Base-by-base conservation (phyloP, 2,888 invertebrate genomes). In the Acanthacorydalis orientalis region DNA sequence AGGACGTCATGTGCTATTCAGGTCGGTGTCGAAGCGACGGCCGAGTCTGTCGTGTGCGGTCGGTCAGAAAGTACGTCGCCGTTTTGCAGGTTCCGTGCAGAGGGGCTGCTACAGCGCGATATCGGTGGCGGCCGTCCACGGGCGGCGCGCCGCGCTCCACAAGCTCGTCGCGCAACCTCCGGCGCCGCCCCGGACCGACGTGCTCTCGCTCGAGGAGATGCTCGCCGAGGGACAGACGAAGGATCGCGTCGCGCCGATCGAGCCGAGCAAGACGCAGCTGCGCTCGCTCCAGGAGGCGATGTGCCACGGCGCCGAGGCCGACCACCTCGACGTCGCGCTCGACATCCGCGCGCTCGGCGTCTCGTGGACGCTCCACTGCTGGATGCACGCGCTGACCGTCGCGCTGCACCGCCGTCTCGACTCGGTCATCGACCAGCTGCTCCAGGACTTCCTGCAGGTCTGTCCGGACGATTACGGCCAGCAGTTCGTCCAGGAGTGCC, bases 261-360 rank as follows among this genome's bases (percentile, higher is more conserved):
- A 69, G 49, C 73, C 87, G 59, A 86, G 78, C 55, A 90, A 90
- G 66, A 74, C 78, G 33, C 89, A 91, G 67, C 80, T 84, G 53
- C 81, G 88, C 56, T 81, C 85, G 40, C 69, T 91, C 49, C 89
- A 91, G 60, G 91, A 92, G 64, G 90, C 92, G 16, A 87, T 93
- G 87, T 93, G 92, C 61, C 90, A 90, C 60, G 88, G 89, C 51
- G 86, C 90, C 0, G 92, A 92, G 65, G 89, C 87, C 61, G 88
- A 89, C 58, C 85, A 90, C 64, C 69, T 91, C 48, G 91, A 92
- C 60, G 85, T 92, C 53, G 90, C 91, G 0, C 73, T 91, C 57
- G 91, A 92, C 60, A 71, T 93, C 33, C 76, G 90, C 49, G 82
- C 85, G 37, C 67, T 90, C 45, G 88, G 90, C 31, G 83, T 92